Evolutionary conservation across 2,113 vertebrate species (phyloP).

Genomic region (Formicarius rufipectus): DNA sequence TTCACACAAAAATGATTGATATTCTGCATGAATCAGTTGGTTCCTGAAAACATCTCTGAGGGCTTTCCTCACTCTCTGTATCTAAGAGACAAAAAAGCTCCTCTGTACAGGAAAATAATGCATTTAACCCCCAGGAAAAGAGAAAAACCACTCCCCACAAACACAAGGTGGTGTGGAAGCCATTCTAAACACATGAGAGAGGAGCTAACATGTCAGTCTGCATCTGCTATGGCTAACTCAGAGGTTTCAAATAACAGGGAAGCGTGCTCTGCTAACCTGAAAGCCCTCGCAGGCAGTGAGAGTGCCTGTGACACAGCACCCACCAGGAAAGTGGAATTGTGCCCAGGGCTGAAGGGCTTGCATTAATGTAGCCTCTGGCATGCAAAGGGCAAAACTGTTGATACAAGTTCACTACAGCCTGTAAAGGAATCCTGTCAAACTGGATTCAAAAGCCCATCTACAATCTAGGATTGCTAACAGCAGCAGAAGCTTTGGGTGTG

Average conservation of each 20-base stretch:
- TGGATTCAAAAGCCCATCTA: not conserved
- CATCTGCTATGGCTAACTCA: not conserved
- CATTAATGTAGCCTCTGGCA: not conserved
- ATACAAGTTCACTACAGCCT: not conserved
- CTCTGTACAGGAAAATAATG: not conserved
- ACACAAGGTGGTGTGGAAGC: not conserved
- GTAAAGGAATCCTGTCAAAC: not conserved
- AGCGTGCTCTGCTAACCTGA: not conserved
- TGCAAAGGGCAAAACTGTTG: not conserved
- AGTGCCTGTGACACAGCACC: rapidly evolving
- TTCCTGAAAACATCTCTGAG: not conserved
- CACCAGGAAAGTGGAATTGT: rapidly evolving
- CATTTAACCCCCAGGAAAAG: not conserved
- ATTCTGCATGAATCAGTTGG: not conserved
- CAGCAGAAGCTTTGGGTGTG: not conserved
- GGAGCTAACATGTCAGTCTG: not conserved
- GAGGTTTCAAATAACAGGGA: not conserved
- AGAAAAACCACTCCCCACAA: not conserved
- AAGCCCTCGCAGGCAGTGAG: not conserved
- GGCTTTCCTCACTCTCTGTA: not conserved
- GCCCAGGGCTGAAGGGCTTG: no score
- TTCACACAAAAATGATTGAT: not conserved
- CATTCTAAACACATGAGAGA: not conserved
- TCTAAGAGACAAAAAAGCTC: not conserved
- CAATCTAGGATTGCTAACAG: not conserved